phyloP scores from a whole-genome alignment of 2,888 invertebrate species.

The Amorpha juglandis region DNA sequence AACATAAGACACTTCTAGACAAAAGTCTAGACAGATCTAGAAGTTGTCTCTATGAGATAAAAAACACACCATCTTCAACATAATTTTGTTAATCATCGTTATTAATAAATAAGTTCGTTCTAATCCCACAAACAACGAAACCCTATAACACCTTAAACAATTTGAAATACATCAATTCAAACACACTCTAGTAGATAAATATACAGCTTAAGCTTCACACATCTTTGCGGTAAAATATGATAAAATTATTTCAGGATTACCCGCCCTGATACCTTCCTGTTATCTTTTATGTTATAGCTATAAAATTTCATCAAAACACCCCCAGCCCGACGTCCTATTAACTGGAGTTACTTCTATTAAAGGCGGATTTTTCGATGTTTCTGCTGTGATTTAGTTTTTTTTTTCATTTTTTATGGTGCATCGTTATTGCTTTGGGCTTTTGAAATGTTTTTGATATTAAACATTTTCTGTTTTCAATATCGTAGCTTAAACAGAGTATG shows the following conservation, averaged over 20 bases:
- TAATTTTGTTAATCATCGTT: too few species aligned
- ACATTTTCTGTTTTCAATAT: constrained; percentile 11
- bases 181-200: background rate
- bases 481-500: background rate
- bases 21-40: too few species aligned
- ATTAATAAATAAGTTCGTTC: too few species aligned
- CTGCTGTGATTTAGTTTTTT: constrained; percentile 8
- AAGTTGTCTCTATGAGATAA: too few species aligned
- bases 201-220: background rate
- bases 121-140: background rate
- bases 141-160: background rate
- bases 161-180: background rate
- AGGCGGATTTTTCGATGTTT: constrained; percentile 11
- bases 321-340: background rate
- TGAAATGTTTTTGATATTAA: constrained; percentile 14
- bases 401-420: constrained; percentile 15
- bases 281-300: constrained; percentile 22
- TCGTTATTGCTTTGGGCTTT: constrained; percentile 15
- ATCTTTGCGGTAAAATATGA: constrained; percentile 6
- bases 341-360: constrained; percentile 19
- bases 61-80: too few species aligned
- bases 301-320: constrained; percentile 21
- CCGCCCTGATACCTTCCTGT: background rate
- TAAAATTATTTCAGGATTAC: constrained; percentile 11
- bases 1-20: too few species aligned